Base-by-base conservation (phyloP, 2,797 vertebrate genomes). In the Parambassis ranga region DNA sequence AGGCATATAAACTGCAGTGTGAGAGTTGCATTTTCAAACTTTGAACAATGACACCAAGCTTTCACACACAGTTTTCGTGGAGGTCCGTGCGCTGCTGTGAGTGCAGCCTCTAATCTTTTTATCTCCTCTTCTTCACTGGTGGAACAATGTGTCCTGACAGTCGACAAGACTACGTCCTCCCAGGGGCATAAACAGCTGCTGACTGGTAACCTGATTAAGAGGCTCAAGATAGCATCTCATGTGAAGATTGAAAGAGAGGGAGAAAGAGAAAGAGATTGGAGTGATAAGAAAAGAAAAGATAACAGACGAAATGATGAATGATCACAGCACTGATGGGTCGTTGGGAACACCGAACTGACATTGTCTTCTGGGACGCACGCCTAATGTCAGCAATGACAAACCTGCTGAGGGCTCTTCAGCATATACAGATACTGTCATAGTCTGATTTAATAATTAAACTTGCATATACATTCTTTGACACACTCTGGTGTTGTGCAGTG, bases 71-170 rank as follows among this genome's bases (percentile, higher is more conserved):
- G 19, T 68, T 52, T 75, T 13, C 65, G 47, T 50, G 52, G 50
- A 65, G 41, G 53, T 63, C 47, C 65, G 10, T 6, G 33, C 48
- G n/a, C 20, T 14, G 1, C 38, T 46, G 36, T 49, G 49, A 75
- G 53, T 59, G 55, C 53, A 75, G 49, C 58, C 64, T 69, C 57
- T 73, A 78, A 86, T 88, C 82, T 81, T 75, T 69, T 66, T 64
- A 84, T 86, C 77, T 73, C 47, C 24, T 79, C 32, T 57, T 67
- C 69, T 71, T 81, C 65, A 68, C 48, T 28, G 62, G 41, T 72
- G 76, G 76, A 89, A 88, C 85, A 87, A 89, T 86, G 79, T 71
- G 71, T 80, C 79, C 78, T 82, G 84, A 81, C 84, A 87, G 78
- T 55, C 51, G 32, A 82, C 84, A 81, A 60, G 63, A 67, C 51